Evolutionary conservation across 2,797 vertebrate genomes (phyloP).

Genomic region (Bovichtus variegatus): DNA sequence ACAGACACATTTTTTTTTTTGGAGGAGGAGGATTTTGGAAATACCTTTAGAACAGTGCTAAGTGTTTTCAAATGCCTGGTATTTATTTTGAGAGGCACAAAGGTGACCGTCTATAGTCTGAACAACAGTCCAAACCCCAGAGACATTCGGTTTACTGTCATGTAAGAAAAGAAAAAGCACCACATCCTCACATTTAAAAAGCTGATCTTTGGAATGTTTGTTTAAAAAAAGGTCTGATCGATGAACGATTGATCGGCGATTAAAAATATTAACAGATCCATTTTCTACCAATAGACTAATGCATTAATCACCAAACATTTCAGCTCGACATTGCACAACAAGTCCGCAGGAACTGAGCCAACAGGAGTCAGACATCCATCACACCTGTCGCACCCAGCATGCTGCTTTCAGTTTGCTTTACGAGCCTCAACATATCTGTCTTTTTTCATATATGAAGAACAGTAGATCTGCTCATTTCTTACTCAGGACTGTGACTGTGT

Average conservation of each 20-base stretch:
- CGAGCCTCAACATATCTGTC: no score
- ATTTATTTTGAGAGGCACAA: neutral
- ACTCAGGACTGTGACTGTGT: no score
- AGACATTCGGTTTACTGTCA: no score
- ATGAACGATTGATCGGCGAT: neutral
- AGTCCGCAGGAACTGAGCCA: neutral
- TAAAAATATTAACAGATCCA: no score
- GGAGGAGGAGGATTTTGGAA: neutral
- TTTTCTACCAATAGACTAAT: no score
- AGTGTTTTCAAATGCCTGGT: neutral
- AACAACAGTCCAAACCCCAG: neutral
- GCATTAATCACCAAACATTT: neutral
- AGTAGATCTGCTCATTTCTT: neutral
- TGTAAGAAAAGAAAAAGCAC: no score
- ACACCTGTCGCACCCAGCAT: slow-evolving; percentile 2
- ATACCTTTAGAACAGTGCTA: neutral
- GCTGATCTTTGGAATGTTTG: neutral
- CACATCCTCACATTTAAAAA: neutral
- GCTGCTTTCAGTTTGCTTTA: neutral
- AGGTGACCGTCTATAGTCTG: neutral
- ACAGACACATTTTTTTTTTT: neutral
- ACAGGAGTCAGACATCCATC: neutral
- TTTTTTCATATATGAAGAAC: neutral
- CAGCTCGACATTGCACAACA: neutral
- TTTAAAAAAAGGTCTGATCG: neutral